Conservation (phyloP, 2,113 vertebrate species). For the Junco hyemalis region DNA sequence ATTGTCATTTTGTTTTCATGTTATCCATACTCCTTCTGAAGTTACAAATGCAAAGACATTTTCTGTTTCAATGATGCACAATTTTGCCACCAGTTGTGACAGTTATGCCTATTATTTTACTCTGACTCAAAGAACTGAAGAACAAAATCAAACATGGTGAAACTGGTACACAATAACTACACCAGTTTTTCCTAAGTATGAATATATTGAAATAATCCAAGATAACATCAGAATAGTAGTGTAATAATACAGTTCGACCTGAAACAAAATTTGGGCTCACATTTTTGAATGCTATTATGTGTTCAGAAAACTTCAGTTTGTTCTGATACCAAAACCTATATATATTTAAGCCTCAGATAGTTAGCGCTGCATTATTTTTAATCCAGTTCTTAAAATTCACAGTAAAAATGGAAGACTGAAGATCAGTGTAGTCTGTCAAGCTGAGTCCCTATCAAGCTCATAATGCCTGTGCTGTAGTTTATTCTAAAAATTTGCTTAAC, state of each 20-base stretch:
- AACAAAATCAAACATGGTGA: conserved; percentile 1
- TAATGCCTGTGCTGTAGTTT: not conserved
- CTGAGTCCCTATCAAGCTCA: not conserved
- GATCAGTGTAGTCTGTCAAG: not conserved
- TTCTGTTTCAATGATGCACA: not conserved
- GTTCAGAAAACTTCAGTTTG: not conserved
- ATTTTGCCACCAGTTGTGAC: conserved; percentile 5
- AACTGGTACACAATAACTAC: not conserved
- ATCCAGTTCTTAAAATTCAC: not conserved
- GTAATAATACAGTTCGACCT: not conserved
- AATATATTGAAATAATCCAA: not conserved
- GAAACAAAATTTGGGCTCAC: not conserved
- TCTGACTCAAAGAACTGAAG: not conserved
- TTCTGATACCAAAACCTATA: not conserved
- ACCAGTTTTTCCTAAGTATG: not conserved
- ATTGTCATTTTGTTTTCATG: conserved; percentile 46
- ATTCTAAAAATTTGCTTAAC: not conserved
- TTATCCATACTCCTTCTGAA: conserved; percentile 23
- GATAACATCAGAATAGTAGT: not conserved
- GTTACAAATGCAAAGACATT: conserved; percentile 11
- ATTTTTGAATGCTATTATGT: not conserved
- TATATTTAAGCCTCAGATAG: not conserved
- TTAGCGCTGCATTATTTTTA: not conserved
- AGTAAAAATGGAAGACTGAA: not conserved
- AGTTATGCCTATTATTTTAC: not conserved